Evolutionary conservation across 2,797 vertebrate genomes (phyloP).

Genomic region (Bovichtus diacanthus): DNA sequence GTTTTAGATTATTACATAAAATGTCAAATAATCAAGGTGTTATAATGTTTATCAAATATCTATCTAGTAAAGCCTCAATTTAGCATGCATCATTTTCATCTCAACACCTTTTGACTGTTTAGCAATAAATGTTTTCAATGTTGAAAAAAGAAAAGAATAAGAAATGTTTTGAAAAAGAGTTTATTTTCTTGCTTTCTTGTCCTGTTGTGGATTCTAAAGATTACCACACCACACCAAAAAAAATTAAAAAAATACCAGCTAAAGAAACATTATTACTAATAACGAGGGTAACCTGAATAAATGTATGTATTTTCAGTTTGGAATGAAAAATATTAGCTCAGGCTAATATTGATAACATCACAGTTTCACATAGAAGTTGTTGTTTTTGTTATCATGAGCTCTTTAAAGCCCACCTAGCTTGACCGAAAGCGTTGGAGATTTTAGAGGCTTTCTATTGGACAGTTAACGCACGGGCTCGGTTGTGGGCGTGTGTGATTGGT

Average conservation of each 20-base stretch:
- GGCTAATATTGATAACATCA: conserved; percentile 16
- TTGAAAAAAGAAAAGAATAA: background rate
- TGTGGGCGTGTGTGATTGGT: conserved; percentile 70
- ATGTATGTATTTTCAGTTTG: background rate
- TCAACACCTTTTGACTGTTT: background rate
- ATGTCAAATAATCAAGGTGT: background rate
- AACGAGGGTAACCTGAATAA: conserved; percentile 28
- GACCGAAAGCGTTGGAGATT: conserved; percentile 37
- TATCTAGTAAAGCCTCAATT: background rate
- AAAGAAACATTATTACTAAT: conserved; percentile 3
- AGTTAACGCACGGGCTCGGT: background rate
- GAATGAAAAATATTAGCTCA: conserved; percentile 35
- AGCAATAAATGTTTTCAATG: background rate
- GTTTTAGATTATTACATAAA: background rate
- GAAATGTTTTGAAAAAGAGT: background rate
- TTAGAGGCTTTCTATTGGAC: conserved; percentile 71
- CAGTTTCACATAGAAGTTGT: conserved; percentile 28
- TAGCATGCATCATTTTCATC: background rate
- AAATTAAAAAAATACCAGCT: conserved; percentile 4
- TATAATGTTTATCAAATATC: background rate
- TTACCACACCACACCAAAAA: background rate
- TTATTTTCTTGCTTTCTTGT: background rate
- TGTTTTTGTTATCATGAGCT: conserved; percentile 42
- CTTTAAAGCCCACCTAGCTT: conserved; percentile 81
- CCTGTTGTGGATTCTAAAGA: conserved; percentile 33